Evolutionary conservation across 2,113 vertebrate genomes (phyloP).

Genomic region (Irena cyanogastra): DNA sequence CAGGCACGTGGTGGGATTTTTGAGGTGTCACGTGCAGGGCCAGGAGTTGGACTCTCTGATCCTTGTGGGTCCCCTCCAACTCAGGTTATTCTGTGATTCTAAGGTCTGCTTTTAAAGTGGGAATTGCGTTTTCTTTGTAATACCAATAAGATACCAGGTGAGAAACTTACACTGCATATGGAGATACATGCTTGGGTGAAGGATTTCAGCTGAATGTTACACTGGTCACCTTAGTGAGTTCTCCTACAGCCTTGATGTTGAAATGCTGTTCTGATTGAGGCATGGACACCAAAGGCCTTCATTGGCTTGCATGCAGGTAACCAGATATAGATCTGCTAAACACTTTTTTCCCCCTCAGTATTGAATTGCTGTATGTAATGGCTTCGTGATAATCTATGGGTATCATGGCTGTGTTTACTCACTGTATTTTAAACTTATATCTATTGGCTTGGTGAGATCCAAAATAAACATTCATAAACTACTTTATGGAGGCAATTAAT

Average conservation of each 20-base stretch:
- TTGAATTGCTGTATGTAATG: not conserved
- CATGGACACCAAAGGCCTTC: not conserved
- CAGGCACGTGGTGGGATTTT: not conserved
- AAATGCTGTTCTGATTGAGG: not conserved
- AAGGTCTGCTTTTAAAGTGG: not conserved
- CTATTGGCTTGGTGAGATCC: not conserved
- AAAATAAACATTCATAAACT: not conserved
- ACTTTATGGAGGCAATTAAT: not conserved
- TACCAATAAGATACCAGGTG: not conserved
- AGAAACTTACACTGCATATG: fast-evolving
- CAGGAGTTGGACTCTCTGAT: not conserved
- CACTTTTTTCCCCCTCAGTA: not conserved
- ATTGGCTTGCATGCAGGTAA: not conserved
- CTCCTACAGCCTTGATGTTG: not conserved
- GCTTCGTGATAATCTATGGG: not conserved
- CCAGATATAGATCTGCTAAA: not conserved
- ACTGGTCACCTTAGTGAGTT: not conserved
- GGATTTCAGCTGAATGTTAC: not conserved
- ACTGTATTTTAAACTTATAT: not conserved
- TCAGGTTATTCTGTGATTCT: not conserved
- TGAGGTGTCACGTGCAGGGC: not conserved
- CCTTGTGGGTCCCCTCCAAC: not conserved
- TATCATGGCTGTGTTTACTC: not conserved
- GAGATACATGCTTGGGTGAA: not conserved
- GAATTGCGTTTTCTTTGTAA: not conserved